phyloP scores from a whole-genome alignment of 37 sponge, comb jelly and placozoan species.

The Crambe crambe region DNA sequence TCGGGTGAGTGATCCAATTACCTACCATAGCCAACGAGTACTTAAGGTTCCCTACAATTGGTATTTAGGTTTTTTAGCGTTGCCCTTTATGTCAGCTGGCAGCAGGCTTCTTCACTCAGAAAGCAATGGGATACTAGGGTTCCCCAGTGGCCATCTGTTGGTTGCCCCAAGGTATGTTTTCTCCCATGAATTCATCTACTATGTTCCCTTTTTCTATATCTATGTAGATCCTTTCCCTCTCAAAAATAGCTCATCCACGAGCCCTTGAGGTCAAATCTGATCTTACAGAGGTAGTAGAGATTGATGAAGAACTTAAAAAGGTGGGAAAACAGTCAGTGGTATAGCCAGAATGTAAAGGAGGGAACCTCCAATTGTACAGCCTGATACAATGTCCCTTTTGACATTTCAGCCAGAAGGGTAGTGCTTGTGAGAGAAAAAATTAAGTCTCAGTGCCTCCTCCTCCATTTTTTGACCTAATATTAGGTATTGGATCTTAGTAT shows the following conservation, averaged over 20 bases:
- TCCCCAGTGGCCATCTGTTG: slow-evolving; percentile 24
- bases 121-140: neutral
- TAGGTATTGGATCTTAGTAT: slow-evolving; percentile 30
- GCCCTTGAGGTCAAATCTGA: slow-evolving; percentile 7
- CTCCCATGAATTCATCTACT: neutral
- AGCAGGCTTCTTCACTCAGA: slow-evolving; percentile 15
- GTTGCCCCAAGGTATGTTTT: slow-evolving; percentile 27
- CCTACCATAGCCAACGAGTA: neutral
- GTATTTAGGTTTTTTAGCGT: slow-evolving; percentile 36
- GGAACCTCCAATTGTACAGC: too few species aligned
- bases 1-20: neutral
- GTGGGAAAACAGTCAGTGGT: neutral
- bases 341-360: neutral
- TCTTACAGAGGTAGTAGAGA: slow-evolving; percentile 51
- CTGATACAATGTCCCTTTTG: too few species aligned
- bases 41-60: neutral
- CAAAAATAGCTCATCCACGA: neutral
- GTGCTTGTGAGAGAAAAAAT: too few species aligned
- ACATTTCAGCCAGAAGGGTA: too few species aligned
- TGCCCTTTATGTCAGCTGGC: slow-evolving; percentile 40
- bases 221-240: neutral
- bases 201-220: neutral
- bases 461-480: too few species aligned
- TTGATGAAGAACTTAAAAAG: slow-evolving; percentile 61
- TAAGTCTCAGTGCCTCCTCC: too few species aligned